Percentiles rank a stretch among this genome's conserved stretches.
Evolutionary conservation across 1,140 invertebrate species (phyloP).

Genomic region (Ylistrum balloti): DNA sequence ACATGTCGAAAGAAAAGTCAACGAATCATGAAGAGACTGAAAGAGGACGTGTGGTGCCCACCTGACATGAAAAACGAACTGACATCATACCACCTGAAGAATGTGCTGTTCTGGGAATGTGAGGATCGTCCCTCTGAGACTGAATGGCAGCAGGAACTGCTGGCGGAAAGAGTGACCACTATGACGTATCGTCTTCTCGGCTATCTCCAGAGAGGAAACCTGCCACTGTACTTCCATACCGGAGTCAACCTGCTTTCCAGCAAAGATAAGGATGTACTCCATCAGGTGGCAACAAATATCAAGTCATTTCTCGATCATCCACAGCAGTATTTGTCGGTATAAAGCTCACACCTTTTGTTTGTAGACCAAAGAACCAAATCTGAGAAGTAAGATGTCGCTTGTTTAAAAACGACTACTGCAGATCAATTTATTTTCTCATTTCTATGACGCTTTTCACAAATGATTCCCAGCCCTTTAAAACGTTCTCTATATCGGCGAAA

Average conservation of each 20-base stretch:
- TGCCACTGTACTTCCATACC: constrained; percentile 47
- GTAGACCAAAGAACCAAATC: too few relatives aligned
- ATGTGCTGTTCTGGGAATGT: constrained; percentile 55
- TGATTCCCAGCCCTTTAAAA: background rate
- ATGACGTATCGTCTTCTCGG: constrained; percentile 44
- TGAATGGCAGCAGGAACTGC: constrained; percentile 40
- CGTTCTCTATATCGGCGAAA: background rate
- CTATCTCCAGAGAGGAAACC: constrained; percentile 24
- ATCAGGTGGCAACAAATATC: constrained; percentile 24
- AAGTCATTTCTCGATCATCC: background rate
- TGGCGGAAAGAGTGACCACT: background rate
- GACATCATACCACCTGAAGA: constrained; percentile 53
- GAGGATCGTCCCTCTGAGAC: constrained; percentile 45
- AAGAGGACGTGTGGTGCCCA: constrained; percentile 47
- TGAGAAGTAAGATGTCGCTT: too few relatives aligned
- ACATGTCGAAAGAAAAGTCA: constrained; percentile 46
- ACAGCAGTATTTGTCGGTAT: background rate
- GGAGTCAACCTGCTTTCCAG: constrained; percentile 46
- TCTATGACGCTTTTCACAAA: too few relatives aligned
- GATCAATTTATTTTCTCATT: too few relatives aligned
- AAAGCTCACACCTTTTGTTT: background rate
- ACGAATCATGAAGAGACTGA: constrained; percentile 49
- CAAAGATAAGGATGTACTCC: background rate
- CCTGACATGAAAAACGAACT: constrained; percentile 45
- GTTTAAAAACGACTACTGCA: too few relatives aligned